Percentiles rank a stretch among this genome's conserved stretches.
Conservation (phyloP, 1,140 invertebrate genomes). For the Brachionus asplanchnoidis region DNA sequence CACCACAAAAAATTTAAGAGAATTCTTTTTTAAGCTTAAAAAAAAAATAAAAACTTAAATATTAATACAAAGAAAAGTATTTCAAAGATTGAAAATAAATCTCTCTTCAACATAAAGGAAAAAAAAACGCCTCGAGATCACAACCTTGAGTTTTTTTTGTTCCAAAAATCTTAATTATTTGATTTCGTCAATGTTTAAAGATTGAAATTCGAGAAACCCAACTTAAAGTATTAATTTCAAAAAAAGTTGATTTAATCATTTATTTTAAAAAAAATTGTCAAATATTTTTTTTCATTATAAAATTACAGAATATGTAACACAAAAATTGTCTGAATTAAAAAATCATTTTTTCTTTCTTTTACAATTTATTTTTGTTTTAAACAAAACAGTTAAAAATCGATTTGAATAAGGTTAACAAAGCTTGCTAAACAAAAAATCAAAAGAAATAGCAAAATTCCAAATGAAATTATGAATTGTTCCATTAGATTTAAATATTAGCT, state of each 20-base stretch:
- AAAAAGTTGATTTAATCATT: too few species aligned
- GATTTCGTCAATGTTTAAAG: background rate
- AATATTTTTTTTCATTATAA: background rate
- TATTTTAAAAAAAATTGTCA: background rate
- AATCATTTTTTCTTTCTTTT: background rate
- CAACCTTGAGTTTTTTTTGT: background rate
- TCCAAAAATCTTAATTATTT: background rate
- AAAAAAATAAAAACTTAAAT: too few species aligned
- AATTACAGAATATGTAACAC: too few species aligned
- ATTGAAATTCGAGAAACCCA: background rate
- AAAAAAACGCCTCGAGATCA: background rate
- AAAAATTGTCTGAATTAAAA: background rate
- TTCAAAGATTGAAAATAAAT: background rate
- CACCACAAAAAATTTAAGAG: too few species aligned
- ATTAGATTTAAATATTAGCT: background rate
- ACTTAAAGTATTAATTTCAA: background rate
- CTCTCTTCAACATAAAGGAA: background rate
- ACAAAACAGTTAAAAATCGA: background rate
- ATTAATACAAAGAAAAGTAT: background rate
- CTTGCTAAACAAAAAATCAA: background rate
- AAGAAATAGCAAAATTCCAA: background rate
- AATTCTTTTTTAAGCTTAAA: too few species aligned
- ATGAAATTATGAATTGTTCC: background rate
- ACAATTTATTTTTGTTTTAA: background rate
- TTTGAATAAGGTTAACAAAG: background rate